These are phyloP conservation scores for Himalopsyche tibetana DNA, from an alignment of 2,888 invertebrate genomes.

Conservation along the genomic window DNA sequence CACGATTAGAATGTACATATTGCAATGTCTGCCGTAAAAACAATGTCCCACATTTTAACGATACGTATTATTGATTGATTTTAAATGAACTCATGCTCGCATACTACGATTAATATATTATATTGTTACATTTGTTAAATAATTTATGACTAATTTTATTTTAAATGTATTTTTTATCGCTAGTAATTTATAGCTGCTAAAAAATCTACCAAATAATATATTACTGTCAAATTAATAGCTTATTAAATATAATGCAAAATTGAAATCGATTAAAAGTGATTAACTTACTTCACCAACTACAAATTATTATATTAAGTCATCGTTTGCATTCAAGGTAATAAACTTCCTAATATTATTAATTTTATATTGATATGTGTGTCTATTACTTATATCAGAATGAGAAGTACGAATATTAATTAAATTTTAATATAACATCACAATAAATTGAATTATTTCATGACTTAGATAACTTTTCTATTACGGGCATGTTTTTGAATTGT, in stretches of 20 bases:
- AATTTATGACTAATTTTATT: slow-evolving; percentile 18
- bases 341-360: too few relatives aligned
- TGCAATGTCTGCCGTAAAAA: background rate
- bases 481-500: too few relatives aligned
- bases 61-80: background rate
- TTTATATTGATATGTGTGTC: too few relatives aligned
- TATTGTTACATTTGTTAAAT: background rate
- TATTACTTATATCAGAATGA: too few relatives aligned
- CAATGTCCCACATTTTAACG: background rate
- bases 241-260: background rate
- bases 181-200: background rate
- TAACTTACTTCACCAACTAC: background rate
- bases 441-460: too few relatives aligned
- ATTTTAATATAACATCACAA: too few relatives aligned
- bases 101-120: background rate
- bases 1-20: background rate
- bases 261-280: background rate
- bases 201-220: background rate
- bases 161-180: slow-evolving; percentile 6
- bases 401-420: too few relatives aligned
- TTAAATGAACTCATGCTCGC: background rate
- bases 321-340: too few relatives aligned
- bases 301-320: too few relatives aligned
- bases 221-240: background rate
- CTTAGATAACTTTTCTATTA: too few relatives aligned